Conservation (phyloP, 2,888 invertebrate genomes). For the Calephelis perditalis region DNA sequence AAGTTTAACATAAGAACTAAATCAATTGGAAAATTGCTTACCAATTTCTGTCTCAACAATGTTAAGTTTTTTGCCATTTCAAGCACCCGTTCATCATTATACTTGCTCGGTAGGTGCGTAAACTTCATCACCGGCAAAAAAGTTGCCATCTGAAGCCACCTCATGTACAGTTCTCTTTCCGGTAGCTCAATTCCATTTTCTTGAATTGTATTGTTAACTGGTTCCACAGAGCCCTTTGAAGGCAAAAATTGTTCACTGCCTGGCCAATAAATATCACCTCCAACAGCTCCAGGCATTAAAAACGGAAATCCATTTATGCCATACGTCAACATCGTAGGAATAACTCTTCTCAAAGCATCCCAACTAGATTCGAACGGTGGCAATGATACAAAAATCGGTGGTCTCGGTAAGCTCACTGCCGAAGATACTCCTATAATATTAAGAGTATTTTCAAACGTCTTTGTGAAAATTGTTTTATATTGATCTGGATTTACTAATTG, state of each 20-base stretch:
- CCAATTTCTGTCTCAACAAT: constrained; percentile 84
- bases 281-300: constrained; percentile 95
- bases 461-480: constrained; percentile 85
- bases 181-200: constrained; percentile 78
- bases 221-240: constrained; percentile 61
- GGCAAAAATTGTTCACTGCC: constrained; percentile 75
- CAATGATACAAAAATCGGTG: constrained; percentile 91
- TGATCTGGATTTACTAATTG: constrained; percentile 88
- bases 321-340: constrained; percentile 92
- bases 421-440: constrained; percentile 90
- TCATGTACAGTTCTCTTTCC: constrained; percentile 89
- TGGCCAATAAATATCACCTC: constrained; percentile 88
- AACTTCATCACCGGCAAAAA: constrained; percentile 96
- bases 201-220: constrained; percentile 48
- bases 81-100: constrained; percentile 86
- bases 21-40: constrained; percentile 41
- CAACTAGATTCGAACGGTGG: constrained; percentile 93
- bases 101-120: constrained; percentile 92
- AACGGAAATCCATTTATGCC: constrained; percentile 96
- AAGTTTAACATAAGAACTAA: too few relatives aligned
- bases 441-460: constrained; percentile 79
- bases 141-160: constrained; percentile 94
- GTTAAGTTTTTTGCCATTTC: constrained; percentile 88
- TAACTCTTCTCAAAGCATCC: constrained; percentile 88
- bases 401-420: constrained; percentile 87